Evolutionary conservation across 2,797 vertebrate genomes (phyloP), one percentile per base, ranked within the genome.

Genomic region (Pangasius djambal): DNA sequence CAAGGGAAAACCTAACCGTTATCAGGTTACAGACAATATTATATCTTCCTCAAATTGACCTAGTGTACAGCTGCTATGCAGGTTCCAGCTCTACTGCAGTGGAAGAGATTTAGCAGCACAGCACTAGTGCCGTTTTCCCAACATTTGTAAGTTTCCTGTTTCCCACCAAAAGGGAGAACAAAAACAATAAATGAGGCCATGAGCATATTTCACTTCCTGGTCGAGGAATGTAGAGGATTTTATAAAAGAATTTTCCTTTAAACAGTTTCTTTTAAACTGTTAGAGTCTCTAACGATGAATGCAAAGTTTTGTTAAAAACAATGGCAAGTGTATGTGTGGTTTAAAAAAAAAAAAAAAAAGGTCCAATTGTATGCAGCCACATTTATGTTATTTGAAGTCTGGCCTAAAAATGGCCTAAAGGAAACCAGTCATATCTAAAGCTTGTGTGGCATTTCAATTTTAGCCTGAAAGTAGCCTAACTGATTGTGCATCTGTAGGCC

Each of bases 181-280:
- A 67, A 67, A 69, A 40, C n/a, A n/a, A n/a, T n/a, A 40, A 69
- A 85, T 79, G 59, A 57, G 55, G 16, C 15, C 20, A 88, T 87
- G 70, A 88, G 78, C 65, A 63, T 65, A 84, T 86, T 89, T 86
- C 59, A 87, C 89, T 89, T 84, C 79, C 88, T 87, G 90, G 90
- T 20, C 40, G 69, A 22, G 69, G 90, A 44, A 44, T 44, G 44
- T 44, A 6, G 44, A 44, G 44, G 44, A 44, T 44, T 44, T 44
- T 44, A 44, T 90, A 90, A 88, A 90, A 82, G 65, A 92, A 87
- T 86, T 90, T 10, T 88, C 75, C 91, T 92, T 92, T 92, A 86
- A 87, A 88, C 70, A 63, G 69, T n/a, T n/a, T n/a, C n/a, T n/a
- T n/a, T n/a, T 16, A 7, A 37, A 31, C 67, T 70, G 67, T 37